Conservation (phyloP, 2,797 vertebrate genomes). For the Caiman crocodilus region DNA sequence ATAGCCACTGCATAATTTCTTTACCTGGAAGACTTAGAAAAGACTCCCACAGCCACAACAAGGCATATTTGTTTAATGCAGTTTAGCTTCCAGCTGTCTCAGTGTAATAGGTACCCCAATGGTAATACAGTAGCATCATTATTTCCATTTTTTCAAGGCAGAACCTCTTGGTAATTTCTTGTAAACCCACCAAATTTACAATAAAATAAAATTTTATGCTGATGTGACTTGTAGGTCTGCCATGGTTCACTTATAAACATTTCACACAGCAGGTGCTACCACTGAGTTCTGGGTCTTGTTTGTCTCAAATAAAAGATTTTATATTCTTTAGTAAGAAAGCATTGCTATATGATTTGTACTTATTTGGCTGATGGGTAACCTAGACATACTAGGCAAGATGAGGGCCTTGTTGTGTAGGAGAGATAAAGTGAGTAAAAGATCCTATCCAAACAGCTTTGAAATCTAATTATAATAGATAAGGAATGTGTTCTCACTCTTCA, state of each 20-base stretch:
- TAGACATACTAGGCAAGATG: not conserved
- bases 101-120: not conserved
- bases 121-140: not conserved
- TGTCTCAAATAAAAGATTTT: not conserved
- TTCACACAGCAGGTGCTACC: not conserved
- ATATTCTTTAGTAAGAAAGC: too few relatives aligned
- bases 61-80: conserved; percentile 21
- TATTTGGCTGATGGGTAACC: not conserved
- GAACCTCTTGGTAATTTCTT: not conserved
- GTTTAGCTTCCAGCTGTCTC: not conserved
- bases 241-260: not conserved
- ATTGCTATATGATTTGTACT: not conserved
- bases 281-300: not conserved
- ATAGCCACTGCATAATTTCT: conserved; percentile 17
- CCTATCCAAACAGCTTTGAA: not conserved
- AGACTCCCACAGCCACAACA: conserved; percentile 22
- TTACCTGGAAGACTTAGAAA: conserved; percentile 63
- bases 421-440: not conserved
- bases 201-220: not conserved
- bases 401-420: not conserved
- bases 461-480: conserved; percentile 3
- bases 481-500: not conserved
- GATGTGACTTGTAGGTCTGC: not conserved
- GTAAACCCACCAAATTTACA: too few relatives aligned
- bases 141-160: not conserved